Evolutionary conservation across 2,888 invertebrate species (phyloP).

Genomic region (Gisinianus flammeolus): DNA sequence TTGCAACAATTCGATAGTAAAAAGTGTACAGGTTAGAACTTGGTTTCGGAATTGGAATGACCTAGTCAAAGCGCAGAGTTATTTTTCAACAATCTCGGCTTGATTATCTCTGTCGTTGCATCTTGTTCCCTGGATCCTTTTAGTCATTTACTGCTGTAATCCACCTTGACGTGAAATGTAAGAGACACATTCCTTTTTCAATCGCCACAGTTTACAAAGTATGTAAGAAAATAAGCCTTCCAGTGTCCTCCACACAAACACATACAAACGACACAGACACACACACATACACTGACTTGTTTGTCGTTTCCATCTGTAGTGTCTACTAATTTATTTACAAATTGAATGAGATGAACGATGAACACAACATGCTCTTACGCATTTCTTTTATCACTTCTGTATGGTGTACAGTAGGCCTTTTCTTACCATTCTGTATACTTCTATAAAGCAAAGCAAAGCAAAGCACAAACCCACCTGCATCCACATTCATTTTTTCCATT

Average conservation of each 20-base stretch:
- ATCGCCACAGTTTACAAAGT: conserved; percentile 12
- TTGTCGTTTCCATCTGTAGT: neutral
- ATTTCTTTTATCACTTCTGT: neutral
- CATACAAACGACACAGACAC: neutral
- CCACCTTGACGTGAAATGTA: conserved; percentile 33
- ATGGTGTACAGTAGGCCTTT: neutral
- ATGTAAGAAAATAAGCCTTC: no score
- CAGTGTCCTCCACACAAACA: neutral
- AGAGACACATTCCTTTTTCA: conserved; percentile 23
- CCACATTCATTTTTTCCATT: neutral
- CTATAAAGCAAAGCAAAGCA: no score
- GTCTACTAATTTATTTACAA: neutral
- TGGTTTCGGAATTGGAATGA: neutral
- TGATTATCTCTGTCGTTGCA: conserved; percentile 38
- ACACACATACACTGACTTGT: neutral
- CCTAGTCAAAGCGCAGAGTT: conserved; percentile 21
- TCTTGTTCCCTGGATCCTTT: conserved; percentile 36
- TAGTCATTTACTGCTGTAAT: conserved; percentile 33
- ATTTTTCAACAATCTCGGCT: conserved; percentile 37
- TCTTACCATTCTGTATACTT: no score
- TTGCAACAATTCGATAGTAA: no score
- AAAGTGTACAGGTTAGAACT: neutral
- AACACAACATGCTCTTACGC: conserved; percentile 1
- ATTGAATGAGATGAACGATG: neutral
- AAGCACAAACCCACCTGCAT: neutral